These are phyloP conservation scores for Saguinus imperator DNA, from an alignment of 2,113 vertebrate genomes.

Conservation along the genomic window DNA sequence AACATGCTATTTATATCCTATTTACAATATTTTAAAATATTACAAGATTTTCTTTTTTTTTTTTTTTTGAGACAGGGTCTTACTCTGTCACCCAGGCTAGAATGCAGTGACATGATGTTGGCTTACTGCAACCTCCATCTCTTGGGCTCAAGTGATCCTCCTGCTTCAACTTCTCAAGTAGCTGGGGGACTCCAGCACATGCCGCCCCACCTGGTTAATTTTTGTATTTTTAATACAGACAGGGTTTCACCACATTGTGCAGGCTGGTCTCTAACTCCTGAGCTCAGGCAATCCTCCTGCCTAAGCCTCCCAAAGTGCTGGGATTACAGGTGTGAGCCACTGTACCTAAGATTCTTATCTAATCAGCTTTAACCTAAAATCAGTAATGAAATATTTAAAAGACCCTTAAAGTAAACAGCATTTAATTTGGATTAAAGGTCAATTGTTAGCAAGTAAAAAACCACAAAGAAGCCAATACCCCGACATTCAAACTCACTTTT, in stretches of 20 bases:
- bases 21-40: background rate
- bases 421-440: background rate
- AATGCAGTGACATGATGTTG: background rate
- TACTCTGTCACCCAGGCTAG: background rate
- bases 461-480: background rate
- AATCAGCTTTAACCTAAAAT: background rate
- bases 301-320: background rate
- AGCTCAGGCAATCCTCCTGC: background rate
- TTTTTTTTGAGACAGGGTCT: background rate
- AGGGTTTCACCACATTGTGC: background rate
- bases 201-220: background rate
- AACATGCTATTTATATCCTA: background rate
- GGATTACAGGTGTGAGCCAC: background rate
- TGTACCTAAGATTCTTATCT: background rate
- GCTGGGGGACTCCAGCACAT: background rate
- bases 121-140: background rate
- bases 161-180: background rate
- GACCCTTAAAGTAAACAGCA: background rate
- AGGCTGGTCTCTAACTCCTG: background rate
- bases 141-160: background rate
- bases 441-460: constrained; percentile 10
- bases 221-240: background rate
- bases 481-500: constrained; percentile 1
- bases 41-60: no score
- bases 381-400: constrained; percentile 16